phyloP scores from a whole-genome alignment of 2,113 vertebrate genomes.

The Chionomys nivalis region DNA sequence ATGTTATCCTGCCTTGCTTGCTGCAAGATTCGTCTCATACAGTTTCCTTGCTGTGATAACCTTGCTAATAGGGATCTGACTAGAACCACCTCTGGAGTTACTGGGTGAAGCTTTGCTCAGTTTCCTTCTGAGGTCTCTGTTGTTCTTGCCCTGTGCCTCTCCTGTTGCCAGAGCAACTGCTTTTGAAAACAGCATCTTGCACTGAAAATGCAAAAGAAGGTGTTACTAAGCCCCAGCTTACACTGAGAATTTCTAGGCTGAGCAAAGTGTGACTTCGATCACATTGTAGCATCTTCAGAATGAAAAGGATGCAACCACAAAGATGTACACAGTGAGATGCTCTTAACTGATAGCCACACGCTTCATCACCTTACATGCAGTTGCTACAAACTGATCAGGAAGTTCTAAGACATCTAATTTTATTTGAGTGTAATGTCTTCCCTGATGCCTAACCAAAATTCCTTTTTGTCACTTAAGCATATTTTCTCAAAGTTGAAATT shows the following conservation, averaged over 20 bases:
- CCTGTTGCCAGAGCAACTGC: not conserved
- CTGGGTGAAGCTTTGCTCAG: not conserved
- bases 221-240: not conserved
- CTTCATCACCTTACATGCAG: not conserved
- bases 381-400: not conserved
- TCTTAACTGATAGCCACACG: not conserved
- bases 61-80: not conserved
- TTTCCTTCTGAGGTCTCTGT: not conserved
- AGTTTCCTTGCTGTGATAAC: not conserved
- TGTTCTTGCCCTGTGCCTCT: not conserved
- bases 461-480: not conserved
- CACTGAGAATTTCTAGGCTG: not conserved
- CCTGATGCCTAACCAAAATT: not conserved
- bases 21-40: not conserved
- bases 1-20: not conserved
- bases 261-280: not conserved
- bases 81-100: not conserved
- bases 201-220: not conserved
- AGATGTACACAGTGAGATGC: not conserved
- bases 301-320: not conserved
- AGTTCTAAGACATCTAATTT: not conserved
- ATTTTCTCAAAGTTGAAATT: slow-evolving; percentile 29
- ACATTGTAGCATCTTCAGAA: not conserved
- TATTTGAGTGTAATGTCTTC: not conserved
- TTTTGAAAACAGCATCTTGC: not conserved